phyloP scores from a whole-genome alignment of 2,797 vertebrate species.

The Rhynchotus rufescens region DNA sequence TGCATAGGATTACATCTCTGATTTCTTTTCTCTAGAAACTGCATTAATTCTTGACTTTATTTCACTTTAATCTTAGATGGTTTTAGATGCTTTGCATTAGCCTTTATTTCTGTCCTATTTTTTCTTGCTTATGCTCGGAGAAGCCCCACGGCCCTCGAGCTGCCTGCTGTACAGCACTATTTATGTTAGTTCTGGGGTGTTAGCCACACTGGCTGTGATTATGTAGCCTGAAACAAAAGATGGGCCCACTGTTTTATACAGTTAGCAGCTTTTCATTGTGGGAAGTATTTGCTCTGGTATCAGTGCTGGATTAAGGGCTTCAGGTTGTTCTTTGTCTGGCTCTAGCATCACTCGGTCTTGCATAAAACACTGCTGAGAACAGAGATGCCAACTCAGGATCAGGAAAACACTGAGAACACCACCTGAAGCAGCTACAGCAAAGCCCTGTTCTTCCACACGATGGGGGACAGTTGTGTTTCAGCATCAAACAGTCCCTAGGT shows the following conservation, averaged over 20 bases:
- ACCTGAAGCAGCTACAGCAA: background rate
- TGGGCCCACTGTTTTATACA: background rate
- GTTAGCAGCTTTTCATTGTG: background rate
- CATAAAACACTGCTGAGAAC: background rate
- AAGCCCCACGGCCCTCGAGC: background rate
- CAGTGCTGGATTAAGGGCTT: background rate
- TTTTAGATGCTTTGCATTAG: background rate
- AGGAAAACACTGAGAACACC: background rate
- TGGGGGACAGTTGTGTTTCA: background rate
- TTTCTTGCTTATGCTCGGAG: background rate
- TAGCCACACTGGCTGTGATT: background rate
- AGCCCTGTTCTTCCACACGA: accelerated
- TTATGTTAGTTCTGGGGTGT: background rate
- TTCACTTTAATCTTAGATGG: background rate
- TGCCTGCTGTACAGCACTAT: background rate
- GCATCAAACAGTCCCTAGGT: background rate
- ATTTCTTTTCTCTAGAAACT: background rate
- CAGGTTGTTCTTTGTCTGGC: background rate
- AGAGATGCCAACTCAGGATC: background rate
- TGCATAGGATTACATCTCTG: background rate
- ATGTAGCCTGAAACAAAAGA: background rate
- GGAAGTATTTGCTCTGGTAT: background rate
- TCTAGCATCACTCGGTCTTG: background rate
- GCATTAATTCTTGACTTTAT: background rate
- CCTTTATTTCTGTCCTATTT: background rate